These are phyloP conservation scores for Drosophila kohkoa DNA, from an alignment of 1,140 invertebrate species.

Conservation along the genomic window DNA sequence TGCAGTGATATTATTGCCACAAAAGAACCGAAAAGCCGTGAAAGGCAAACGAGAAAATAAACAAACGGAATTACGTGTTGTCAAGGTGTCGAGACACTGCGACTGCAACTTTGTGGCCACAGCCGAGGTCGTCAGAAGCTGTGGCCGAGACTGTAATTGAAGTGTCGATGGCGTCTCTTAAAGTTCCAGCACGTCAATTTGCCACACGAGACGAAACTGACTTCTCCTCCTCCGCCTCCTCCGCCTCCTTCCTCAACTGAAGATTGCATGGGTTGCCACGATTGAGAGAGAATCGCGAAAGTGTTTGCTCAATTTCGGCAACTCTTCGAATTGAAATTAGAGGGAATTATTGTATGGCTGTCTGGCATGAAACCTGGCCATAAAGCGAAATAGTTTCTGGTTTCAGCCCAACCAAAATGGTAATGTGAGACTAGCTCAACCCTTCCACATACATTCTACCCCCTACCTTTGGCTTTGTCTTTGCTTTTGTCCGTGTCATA, in stretches of 20 bases:
- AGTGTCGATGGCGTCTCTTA: constrained; percentile 18
- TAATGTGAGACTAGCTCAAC: constrained; percentile 54
- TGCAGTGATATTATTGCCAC: constrained; percentile 3
- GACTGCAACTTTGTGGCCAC: constrained; percentile 4
- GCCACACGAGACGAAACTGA: constrained; percentile 35
- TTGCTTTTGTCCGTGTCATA: neutral
- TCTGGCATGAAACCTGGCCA: constrained; percentile 72
- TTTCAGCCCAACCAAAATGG: constrained; percentile 47
- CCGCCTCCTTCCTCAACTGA: neutral
- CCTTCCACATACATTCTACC: neutral
- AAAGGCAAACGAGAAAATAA: constrained; percentile 5
- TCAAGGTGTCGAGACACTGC: constrained; percentile 19
- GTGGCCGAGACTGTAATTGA: constrained; percentile 32
- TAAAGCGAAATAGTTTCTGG: constrained; percentile 76
- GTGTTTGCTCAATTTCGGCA: constrained; percentile 78
- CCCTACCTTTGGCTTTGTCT: neutral
- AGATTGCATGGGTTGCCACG: constrained; percentile 36
- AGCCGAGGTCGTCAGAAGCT: neutral
- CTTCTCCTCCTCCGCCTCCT: too few relatives aligned
- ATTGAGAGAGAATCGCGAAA: constrained; percentile 35
- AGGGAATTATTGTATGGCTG: constrained; percentile 78
- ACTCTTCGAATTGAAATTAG: constrained; percentile 67
- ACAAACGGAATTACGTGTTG: constrained; percentile 13
- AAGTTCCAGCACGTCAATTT: constrained; percentile 28
- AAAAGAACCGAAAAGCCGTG: constrained; percentile 31